Evolutionary conservation across 2,113 vertebrate species (phyloP), one percentile per base, ranked within the genome.

Genomic region (Tylochromis polylepis): DNA sequence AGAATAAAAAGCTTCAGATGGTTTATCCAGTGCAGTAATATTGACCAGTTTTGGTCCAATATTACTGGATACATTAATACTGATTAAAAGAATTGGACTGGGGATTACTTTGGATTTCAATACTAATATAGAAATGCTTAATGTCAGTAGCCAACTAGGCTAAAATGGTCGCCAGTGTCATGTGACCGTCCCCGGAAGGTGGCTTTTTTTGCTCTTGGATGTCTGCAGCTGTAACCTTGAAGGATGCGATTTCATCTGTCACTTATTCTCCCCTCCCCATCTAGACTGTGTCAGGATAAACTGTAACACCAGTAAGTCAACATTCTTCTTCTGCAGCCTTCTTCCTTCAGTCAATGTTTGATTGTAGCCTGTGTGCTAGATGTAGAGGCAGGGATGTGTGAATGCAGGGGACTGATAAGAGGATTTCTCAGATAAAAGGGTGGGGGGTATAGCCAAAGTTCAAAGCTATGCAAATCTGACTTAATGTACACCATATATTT

Each of bases 261-360:
- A 99, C 98, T 98, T 99, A 97, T 99, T 99, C 97, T 99, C 98
- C 95, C 95, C 94, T 94, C 97, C 98, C 98, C 98, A 98, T 99
- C 98, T 99, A 99, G 98, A 99, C 97, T 99, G 98, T 99, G 98
- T 99, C 97, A 99, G 98, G 98, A 99, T 99, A 98, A 99, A 99
- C 98, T 99, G 98, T 99, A 99, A 99, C 97, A 96, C 98, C 98
- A 99, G 98, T 99, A 99, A 99, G 98, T 99, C 97, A 97, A 96
- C 96, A 97, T 96, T 99, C 97, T 97, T 98, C 96, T 98, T 98
- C 90, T 98, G 97, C 97, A 98, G 96, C 88, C 85, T 91, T 93
- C 85, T 95, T 94, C 85, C 93, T 92, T 92, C 79, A 86, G 75
- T 92, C 87, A 88, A 89, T 94, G 91, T 92, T 92, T 94, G 85